Base-by-base conservation (phyloP, 2,888 invertebrate genomes). In the Melanargia galathea region DNA sequence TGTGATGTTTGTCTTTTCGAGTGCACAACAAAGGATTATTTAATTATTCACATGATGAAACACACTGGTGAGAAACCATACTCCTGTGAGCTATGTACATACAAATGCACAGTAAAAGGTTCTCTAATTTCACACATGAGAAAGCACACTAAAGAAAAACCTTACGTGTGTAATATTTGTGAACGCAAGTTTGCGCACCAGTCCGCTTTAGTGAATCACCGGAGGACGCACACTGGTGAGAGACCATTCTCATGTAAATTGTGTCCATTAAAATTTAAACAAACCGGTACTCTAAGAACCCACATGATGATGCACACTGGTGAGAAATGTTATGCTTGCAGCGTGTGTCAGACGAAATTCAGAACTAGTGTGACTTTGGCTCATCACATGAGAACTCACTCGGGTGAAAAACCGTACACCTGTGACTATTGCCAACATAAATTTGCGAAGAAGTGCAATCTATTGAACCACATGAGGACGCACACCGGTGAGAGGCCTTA, bases 401-500 rank as follows among this genome's bases (percentile, higher is more conserved):
- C 52, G 7, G 30, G 30, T 7, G 30, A 38, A 38, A 38, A 46
- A 13, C 45, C 45, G 7, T 46, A 22, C 22, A 20, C 33, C 2
- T 60, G 60, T 16, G 8, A 30, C 2, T 11, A 45, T 16, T 61
- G 62, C 30, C 7, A 26, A 0, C 7, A n/a, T 4, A 56, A 56
- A 43, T n/a, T 11, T 40, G n/a, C 3, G 2, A n/a, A 20, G 4
- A 56, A 20, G 5, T 0, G 2, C 6, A 0, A 10, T 13, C 16
- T 62, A 24, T 7, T 30, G 3, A 4, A 0, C 2, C 62, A 62
- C 20, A 30, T 38, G 20, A 13, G 33, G 13, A 55, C 13, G 1
- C 61, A 66, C 18, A 60, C 56, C 18, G 45, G 61, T 0, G 48
- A 40, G 16, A 61, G 48, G 20, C 54, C 22, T 5, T 54, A 54